Evolutionary conservation across 2,113 vertebrate genomes (phyloP), one percentile per base, ranked within the genome.

Genomic region (Oenanthe melanoleuca): DNA sequence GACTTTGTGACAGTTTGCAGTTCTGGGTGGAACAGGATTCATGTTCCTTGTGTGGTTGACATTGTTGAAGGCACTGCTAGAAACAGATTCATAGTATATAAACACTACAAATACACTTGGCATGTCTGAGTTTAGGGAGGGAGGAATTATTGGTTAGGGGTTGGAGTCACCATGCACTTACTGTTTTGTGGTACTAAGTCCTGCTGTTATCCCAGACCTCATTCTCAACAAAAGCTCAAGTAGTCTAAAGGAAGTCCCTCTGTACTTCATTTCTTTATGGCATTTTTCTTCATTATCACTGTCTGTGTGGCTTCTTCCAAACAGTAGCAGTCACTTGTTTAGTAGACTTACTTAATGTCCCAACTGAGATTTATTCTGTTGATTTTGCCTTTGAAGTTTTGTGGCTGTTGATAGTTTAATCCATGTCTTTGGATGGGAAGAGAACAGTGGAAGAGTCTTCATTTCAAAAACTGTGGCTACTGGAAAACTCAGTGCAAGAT

Each of bases 151-250:
- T 80, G 12, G 5, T 70, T 71, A 50, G 12, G n/a, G 2, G 6
- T 56, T 45, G 20, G 44, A 45, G 44, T 45, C 44, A 45, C 31
- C 74, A 11, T 70, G 19, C 61, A 10, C 9, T 52, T 67, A 37
- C 0, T 1, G 0, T 56, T 66, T 42, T 26, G 9, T 42, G 47
- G 5, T 34, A 12, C 9, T 28, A n/a, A 25, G 14, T 40, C 11
- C 9, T 65, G 15, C 11, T 72, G 10, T 25, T 80, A 18, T 40
- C 49, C 10, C 40, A 71, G 34, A 29, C n/a, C 65, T 92, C 6
- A 2, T 82, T 64, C 38, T 63, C 31, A 34, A 20, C 17, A 15
- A 8, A n/a, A 7, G 53, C 47, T 47, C 65, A 8, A 45, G 5
- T 22, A 60, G 24, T 14, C 26, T 47, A 33, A 70, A 50, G 29